A percentile compares a stretch with the other conserved stretches of the same genome.
Conservation (phyloP, 2,113 vertebrate genomes). For the Lophura nycthemera region DNA sequence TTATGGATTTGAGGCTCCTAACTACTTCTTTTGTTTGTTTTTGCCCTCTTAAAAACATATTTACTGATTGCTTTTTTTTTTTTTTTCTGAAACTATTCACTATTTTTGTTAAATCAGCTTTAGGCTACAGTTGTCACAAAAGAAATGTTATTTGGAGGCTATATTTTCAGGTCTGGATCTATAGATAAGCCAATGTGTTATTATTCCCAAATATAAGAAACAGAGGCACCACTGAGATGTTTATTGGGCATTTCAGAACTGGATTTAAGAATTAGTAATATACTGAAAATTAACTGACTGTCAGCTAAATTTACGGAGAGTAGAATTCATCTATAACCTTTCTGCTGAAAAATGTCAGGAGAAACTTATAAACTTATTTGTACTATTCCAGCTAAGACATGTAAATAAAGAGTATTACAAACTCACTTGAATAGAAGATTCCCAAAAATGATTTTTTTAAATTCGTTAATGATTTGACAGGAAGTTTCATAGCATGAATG, state of each 20-base stretch:
- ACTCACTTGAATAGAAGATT: not conserved
- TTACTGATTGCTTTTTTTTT: not conserved
- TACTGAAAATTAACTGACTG: not conserved
- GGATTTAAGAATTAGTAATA: not conserved
- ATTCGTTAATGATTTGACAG: not conserved
- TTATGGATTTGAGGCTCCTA: not conserved
- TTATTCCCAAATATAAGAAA: not conserved
- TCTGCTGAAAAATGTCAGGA: not conserved
- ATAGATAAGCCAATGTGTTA: not conserved
- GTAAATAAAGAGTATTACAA: not conserved
- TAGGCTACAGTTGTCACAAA: not conserved
- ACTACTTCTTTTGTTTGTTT: not conserved
- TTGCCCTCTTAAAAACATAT: not conserved
- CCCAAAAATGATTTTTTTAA: not conserved
- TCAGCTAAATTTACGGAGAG: not conserved
- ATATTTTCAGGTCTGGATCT: not conserved
- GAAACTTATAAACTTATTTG: not conserved
- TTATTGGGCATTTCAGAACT: not conserved
- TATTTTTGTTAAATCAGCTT: not conserved
- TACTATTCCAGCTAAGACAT: not conserved
- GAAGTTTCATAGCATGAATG: not conserved
- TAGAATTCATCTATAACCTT: not conserved
- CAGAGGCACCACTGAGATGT: not conserved
- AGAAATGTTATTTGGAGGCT: not conserved
- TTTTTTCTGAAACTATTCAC: not conserved